phyloP scores from a whole-genome alignment of 2,888 invertebrate species.

The Drosophila neoperkinsi region DNA sequence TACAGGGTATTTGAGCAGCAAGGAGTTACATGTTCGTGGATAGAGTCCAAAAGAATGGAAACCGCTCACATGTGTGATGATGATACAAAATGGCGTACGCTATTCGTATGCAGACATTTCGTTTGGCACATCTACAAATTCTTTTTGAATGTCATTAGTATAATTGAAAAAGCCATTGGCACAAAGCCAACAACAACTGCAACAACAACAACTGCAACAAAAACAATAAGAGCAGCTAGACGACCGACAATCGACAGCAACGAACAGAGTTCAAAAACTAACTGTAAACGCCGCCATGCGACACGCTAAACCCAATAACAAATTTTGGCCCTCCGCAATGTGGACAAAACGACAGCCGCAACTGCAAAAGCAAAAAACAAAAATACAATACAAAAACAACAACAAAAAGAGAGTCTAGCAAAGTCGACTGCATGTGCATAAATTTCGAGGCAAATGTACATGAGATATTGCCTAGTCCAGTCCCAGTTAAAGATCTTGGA shows the following conservation, averaged over 20 bases:
- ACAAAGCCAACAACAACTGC: conserved; percentile 60
- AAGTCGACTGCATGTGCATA: conserved; percentile 70
- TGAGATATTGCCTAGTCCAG: conserved; percentile 64
- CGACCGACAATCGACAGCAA: conserved; percentile 51
- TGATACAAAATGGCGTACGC: conserved; percentile 62
- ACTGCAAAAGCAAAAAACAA: conserved; percentile 24
- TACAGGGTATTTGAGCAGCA: conserved; percentile 25
- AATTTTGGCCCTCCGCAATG: conserved; percentile 54
- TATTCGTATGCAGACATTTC: conserved; percentile 64
- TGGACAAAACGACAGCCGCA: conserved; percentile 51
- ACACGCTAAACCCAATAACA: conserved; percentile 78
- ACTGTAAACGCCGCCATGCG: conserved; percentile 68
- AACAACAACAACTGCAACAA: neutral
- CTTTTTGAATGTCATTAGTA: conserved; percentile 80
- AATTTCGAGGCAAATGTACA: conserved; percentile 67
- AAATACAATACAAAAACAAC: conserved; percentile 14
- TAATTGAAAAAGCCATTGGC: conserved; percentile 80
- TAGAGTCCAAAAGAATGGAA: conserved; percentile 4
- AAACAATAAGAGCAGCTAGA: conserved; percentile 32
- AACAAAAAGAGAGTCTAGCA: conserved; percentile 41
- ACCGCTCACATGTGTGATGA: conserved; percentile 55
- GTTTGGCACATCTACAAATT: conserved; percentile 76
- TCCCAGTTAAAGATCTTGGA: conserved; percentile 2
- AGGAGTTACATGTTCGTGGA: conserved; percentile 18
- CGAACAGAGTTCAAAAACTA: conserved; percentile 57